A percentile compares a stretch with the other conserved stretches of the same genome.
phyloP scores from a whole-genome alignment of 2,797 vertebrate species.

The Coracias cyanogaster region DNA sequence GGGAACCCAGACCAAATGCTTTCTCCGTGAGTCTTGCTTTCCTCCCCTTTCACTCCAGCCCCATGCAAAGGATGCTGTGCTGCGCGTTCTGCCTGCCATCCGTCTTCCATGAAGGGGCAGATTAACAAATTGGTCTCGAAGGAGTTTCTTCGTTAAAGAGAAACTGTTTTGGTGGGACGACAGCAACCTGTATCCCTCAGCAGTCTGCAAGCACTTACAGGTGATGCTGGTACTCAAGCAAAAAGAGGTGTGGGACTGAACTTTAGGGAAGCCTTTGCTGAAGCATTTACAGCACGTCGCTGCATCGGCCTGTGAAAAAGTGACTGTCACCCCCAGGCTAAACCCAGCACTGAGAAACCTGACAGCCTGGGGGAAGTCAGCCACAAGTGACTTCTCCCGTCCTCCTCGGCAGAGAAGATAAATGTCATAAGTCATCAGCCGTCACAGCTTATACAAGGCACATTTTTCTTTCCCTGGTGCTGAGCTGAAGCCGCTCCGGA shows the following conservation, averaged over 20 bases:
- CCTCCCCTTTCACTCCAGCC: background rate
- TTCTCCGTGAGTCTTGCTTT: background rate
- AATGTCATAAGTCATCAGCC: conserved; percentile 66
- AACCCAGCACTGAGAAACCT: background rate
- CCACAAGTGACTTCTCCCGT: conserved; percentile 25
- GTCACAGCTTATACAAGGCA: background rate
- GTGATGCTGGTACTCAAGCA: background rate
- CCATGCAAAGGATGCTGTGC: rapidly evolving
- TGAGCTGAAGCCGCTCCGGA: background rate
- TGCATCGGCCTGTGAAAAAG: background rate
- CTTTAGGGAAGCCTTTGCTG: background rate
- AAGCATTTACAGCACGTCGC: background rate
- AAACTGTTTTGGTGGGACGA: background rate
- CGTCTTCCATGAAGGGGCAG: background rate
- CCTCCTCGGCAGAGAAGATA: conserved; percentile 49
- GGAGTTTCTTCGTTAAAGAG: background rate
- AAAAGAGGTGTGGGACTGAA: background rate
- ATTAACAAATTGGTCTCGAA: background rate
- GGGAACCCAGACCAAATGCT: background rate
- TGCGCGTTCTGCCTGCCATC: rapidly evolving
- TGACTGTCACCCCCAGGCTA: background rate
- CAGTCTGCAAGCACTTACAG: rapidly evolving
- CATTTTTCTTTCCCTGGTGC: conserved; percentile 23
- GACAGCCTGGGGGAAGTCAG: conserved; percentile 55
- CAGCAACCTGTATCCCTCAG: background rate